Percentiles rank a stretch among this genome's conserved stretches.
These are phyloP conservation scores for Phasianus colchicus DNA, from an alignment of 2,113 vertebrate genomes.

Conservation along the genomic window DNA sequence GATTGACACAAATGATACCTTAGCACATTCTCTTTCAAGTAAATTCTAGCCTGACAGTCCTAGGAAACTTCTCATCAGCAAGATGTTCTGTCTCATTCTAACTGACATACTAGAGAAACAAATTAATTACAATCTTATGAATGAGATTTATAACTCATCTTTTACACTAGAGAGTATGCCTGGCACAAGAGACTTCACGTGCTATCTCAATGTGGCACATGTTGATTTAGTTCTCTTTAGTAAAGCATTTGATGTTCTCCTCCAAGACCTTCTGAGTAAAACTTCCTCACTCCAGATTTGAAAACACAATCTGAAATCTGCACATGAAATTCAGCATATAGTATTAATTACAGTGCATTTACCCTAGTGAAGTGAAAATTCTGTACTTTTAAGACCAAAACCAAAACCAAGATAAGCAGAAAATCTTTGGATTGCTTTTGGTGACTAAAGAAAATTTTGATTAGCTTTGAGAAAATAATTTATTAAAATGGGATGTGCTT, in stretches of 20 bases:
- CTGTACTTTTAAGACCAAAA: not conserved
- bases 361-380: not conserved
- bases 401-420: not conserved
- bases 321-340: not conserved
- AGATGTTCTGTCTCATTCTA: not conserved
- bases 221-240: not conserved
- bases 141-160: not conserved
- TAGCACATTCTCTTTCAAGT: not conserved
- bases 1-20: not conserved
- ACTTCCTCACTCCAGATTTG: not conserved
- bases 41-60: not conserved
- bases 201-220: not conserved
- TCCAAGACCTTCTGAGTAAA: not conserved
- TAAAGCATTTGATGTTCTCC: not conserved
- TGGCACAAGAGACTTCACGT: not conserved
- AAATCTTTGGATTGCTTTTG: not conserved
- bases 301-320: not conserved
- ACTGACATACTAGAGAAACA: not conserved
- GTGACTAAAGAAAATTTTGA: not conserved
- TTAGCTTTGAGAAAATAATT: constrained; percentile 36
- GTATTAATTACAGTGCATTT: constrained; percentile 45
- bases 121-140: not conserved
- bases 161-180: not conserved
- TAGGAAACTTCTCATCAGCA: not conserved
- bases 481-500: not conserved